phyloP scores from a whole-genome alignment of 2,113 vertebrate genomes.

The Pituophis catenifer region DNA sequence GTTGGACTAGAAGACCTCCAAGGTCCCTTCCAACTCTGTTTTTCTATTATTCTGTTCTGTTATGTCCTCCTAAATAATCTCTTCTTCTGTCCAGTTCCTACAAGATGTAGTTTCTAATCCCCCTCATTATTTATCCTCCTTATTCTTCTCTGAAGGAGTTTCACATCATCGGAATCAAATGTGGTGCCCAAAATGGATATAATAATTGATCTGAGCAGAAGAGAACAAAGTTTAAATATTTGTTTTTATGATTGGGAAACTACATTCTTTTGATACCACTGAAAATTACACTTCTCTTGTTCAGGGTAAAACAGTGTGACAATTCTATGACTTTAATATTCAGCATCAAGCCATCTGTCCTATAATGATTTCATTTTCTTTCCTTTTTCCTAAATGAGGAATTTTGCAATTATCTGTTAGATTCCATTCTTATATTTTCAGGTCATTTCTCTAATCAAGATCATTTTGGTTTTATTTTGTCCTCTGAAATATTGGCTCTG shows the following conservation, averaged over 20 bases:
- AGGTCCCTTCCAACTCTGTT: background rate
- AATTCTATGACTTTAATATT: background rate
- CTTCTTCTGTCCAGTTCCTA: background rate
- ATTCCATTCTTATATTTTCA: background rate
- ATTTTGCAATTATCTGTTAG: background rate
- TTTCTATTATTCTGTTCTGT: background rate
- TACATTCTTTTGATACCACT: background rate
- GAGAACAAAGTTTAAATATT: background rate
- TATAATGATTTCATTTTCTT: background rate
- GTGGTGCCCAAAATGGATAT: background rate
- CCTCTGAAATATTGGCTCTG: background rate
- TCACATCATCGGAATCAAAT: background rate
- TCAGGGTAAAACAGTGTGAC: background rate
- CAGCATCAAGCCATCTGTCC: background rate
- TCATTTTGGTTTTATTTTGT: background rate
- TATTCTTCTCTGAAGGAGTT: background rate
- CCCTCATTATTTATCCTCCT: background rate
- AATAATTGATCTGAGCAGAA: background rate
- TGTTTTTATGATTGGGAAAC: background rate
- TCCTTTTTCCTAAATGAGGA: background rate
- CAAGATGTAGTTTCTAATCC: background rate
- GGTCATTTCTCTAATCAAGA: background rate
- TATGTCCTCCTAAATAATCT: background rate
- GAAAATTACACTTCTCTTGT: background rate
- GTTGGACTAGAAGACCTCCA: background rate